Evolutionary conservation across 1,140 invertebrate genomes (phyloP), one percentile per base, ranked within the genome.

Genomic region (Akabosia matsudoensis): DNA sequence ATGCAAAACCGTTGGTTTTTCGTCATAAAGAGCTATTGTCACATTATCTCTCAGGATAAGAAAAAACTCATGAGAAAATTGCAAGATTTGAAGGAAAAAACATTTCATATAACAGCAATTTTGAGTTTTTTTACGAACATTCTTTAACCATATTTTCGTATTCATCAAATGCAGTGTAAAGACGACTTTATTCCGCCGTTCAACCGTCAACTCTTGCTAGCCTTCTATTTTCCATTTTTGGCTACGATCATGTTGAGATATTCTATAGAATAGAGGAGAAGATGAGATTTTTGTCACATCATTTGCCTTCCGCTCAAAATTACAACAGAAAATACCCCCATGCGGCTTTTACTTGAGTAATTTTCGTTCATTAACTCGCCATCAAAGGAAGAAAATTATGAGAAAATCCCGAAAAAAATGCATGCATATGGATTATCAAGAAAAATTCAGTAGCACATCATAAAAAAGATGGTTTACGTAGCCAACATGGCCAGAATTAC

Each of bases 361-460:
- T 67, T 67, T 67, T 67, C 61, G 10, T 67, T 67, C 61, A 67
- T 67, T 67, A 67, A 67, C 61, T 67, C 54, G 13, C 30, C 61
- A 30, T 67, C 61, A 67, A 67, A 67, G 61, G 61, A 10, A 67
- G 61, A 67, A 67, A 67, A 67, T 67, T 67, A 67, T 67, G 61
- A 30, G 61, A 67, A 67, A 67, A 67, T 61, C 24, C 24, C 24
- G 61, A 67, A 67, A 31, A 30, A 31, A 31, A 16, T 10, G 24
- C 61, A 67, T 14, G 54, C 7, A 61, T n/a, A 61, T n/a, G n/a
- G n/a, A 61, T n/a, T 10, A 18, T 45, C 7, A 45, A 16, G 54
- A 4, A 56, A 56, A 24, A 24, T 7, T n/a, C 54, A 56, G 54
- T 56, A 56, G 54, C 54, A 56, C 7, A 56, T 22, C 4, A 10